Evolutionary conservation across 2,888 invertebrate species (phyloP), one percentile per base, ranked within the genome.

Genomic region (Perizoma flavofasciatum): DNA sequence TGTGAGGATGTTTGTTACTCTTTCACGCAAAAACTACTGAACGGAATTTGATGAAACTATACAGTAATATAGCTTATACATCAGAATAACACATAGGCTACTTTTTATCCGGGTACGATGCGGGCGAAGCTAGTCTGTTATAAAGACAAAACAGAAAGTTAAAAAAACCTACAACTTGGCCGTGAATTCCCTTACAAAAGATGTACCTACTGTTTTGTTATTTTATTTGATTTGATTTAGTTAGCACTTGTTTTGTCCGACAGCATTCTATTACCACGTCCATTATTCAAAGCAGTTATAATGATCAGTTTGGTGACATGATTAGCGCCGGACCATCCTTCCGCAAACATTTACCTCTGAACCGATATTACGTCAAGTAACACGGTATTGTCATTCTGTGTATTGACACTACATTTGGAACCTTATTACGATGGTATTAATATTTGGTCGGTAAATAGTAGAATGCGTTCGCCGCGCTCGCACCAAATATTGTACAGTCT

Each of bases 401-500:
- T 68, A 57, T 72, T 58, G 62, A 56, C 56, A 60, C 49, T 46
- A 55, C 47, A 74, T 67, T 73, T 66, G 70, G 61, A 70, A 60
- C 69, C 69, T 62, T 77, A 71, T 63, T 2, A 7, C 47, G 35
- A 56, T 49, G 10, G 47, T 4, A 45, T 62, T 73, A 74, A 60
- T 72, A 63, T 76, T 73, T 67, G 66, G 32, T 51, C 34, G 50
- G 74, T 66, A 79, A 81, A 79, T 72, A 79, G 67, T 43, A 48
- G 61, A 70, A 58, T 72, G 74, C 78, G 81, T 72, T 74, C 69
- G 77, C 78, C 74, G 80, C 77, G 73, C 71, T 78, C 75, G 73
- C 74, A 78, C 79, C 81, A 83, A 85, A 83, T 77, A 80, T 61
- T 67, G 65, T 70, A 67, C 71, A 70, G 77, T 74, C 86, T 88